Evolutionary conservation across 1,140 invertebrate genomes (phyloP).

Genomic region (Meloidogyne exigua): DNA sequence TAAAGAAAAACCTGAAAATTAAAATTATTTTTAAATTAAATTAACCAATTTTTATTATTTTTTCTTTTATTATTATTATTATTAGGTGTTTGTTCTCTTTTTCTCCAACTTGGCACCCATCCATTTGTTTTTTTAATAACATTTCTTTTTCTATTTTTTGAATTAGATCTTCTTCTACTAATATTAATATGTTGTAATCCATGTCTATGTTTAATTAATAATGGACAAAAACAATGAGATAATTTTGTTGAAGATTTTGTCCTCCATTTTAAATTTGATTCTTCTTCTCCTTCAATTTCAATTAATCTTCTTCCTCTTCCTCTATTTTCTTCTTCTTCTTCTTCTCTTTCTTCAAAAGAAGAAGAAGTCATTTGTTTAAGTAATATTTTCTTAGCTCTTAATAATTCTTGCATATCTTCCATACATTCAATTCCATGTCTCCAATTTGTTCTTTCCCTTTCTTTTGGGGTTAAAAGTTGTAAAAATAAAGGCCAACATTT

Average conservation of each 20-base stretch:
- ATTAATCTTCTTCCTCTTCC: constrained; percentile 4
- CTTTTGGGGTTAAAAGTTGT: constrained; percentile 12
- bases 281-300: background rate
- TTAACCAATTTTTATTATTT: background rate
- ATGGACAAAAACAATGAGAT: constrained; percentile 14
- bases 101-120: constrained; percentile 27
- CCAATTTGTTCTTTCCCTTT: background rate
- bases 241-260: background rate
- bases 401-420: constrained; percentile 3
- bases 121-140: constrained; percentile 2
- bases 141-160: background rate
- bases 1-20: background rate
- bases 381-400: constrained; percentile 9
- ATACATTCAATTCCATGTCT: background rate
- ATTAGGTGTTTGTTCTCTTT: background rate
- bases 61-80: no score
- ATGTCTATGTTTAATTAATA: constrained; percentile 23
- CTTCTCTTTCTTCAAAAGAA: background rate
- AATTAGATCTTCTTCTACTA: background rate
- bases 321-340: background rate
- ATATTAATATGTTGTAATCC: constrained; percentile 10
- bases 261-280: background rate
- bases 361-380: background rate
- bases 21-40: background rate
- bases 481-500: constrained; percentile 15